Evolutionary conservation across 2,888 invertebrate genomes (phyloP).

Genomic region (Tetragonula carbonaria): DNA sequence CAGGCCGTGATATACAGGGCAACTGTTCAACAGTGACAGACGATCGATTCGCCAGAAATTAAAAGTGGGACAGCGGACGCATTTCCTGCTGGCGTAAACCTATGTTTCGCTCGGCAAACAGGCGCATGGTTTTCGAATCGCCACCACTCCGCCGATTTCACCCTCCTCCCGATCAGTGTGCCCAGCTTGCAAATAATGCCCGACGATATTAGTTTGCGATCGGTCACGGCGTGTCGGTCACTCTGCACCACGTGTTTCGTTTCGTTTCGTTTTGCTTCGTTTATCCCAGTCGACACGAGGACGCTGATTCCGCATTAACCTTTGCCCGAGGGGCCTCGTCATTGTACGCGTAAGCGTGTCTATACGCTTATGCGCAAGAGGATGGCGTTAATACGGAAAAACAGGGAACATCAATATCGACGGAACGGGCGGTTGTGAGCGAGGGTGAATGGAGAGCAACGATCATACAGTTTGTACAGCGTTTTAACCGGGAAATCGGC

Average conservation of each 20-base stretch:
- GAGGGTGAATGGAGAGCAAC: conserved; percentile 3
- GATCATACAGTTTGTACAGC: conserved; percentile 29
- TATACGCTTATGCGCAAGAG: no score
- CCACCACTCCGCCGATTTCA: conserved; percentile 31
- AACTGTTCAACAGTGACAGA: conserved; percentile 59
- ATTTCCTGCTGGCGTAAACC: conserved; percentile 56
- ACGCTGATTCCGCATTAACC: conserved; percentile 42
- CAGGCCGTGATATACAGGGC: conserved; percentile 71
- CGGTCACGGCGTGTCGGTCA: background rate
- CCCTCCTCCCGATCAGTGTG: background rate
- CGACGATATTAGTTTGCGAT: conserved; percentile 50
- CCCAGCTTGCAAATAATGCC: conserved; percentile 45
- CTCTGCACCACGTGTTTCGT: background rate
- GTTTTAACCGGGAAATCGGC: conserved; percentile 28
- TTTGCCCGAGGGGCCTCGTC: background rate
- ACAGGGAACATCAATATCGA: conserved; percentile 22
- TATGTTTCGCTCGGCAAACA: conserved; percentile 57
- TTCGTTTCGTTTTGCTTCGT: conserved; percentile 3
- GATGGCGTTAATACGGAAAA: conserved; percentile 24
- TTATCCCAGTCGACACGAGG: conserved; percentile 18
- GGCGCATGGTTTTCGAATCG: conserved; percentile 17
- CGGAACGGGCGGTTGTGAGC: background rate
- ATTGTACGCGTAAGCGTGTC: background rate
- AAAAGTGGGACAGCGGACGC: conserved; percentile 71
- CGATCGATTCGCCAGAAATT: conserved; percentile 71